A percentile compares a stretch with the other conserved stretches of the same genome.
phyloP scores from a whole-genome alignment of 2,113 vertebrate species.

The Aphyosemion australe region DNA sequence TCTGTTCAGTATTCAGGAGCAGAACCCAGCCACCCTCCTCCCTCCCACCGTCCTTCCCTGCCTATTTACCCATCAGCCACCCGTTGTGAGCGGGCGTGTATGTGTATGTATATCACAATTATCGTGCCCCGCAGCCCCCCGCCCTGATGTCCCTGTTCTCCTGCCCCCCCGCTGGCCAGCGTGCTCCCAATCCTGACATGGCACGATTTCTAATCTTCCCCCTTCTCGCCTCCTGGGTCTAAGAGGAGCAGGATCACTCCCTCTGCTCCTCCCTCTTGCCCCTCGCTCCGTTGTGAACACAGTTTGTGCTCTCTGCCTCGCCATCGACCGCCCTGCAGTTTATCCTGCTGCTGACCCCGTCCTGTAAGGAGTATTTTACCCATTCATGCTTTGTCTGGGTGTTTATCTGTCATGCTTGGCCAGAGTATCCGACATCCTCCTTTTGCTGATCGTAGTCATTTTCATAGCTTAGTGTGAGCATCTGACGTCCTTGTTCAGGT shows the following conservation, averaged over 20 bases:
- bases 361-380: slow-evolving; percentile 51
- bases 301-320: slow-evolving; percentile 36
- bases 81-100: slow-evolving; percentile 65
- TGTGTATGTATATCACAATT: slow-evolving; percentile 78
- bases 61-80: slow-evolving; percentile 77
- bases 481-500: slow-evolving; percentile 52
- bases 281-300: slow-evolving; percentile 43
- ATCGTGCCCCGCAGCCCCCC: slow-evolving; percentile 58
- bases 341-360: slow-evolving; percentile 55
- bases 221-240: slow-evolving; percentile 64
- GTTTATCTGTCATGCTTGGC: slow-evolving; percentile 44
- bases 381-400: slow-evolving; percentile 39
- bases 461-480: slow-evolving; percentile 54
- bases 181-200: slow-evolving; percentile 74
- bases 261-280: slow-evolving; percentile 50
- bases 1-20: slow-evolving; percentile 77
- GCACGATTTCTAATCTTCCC: slow-evolving; percentile 73
- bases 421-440: slow-evolving; percentile 42
- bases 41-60: slow-evolving; percentile 55
- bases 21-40: slow-evolving; percentile 47
- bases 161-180: slow-evolving; percentile 60
- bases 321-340: slow-evolving; percentile 56
- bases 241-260: slow-evolving; percentile 55
- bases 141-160: slow-evolving; percentile 43
- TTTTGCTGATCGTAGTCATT: slow-evolving; percentile 57